A percentile compares a stretch with the other conserved stretches of the same genome.
Conservation (phyloP, 2,888 invertebrate genomes). For the Sussaba pulchella region DNA sequence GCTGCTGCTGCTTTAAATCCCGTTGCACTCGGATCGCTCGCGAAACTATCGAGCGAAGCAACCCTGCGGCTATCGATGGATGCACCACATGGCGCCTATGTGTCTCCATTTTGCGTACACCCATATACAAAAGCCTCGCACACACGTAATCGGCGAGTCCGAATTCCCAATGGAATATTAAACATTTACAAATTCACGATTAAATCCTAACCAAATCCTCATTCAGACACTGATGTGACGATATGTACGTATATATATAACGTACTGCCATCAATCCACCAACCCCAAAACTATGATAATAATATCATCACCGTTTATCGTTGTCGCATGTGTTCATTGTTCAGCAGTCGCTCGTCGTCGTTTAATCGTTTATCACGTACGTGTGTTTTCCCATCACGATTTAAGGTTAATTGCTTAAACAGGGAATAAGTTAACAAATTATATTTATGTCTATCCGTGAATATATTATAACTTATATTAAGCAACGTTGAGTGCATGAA, state of each 20-base stretch:
- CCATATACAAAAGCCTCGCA: neutral
- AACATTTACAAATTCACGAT: slow-evolving; percentile 26
- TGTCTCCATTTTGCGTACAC: neutral
- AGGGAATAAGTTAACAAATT: neutral
- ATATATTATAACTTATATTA: no score
- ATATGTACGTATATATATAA: no score
- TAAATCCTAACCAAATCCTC: slow-evolving; percentile 17
- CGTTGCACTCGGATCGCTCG: slow-evolving; percentile 32
- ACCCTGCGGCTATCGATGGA: slow-evolving; percentile 26
- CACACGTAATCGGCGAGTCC: slow-evolving; percentile 29
- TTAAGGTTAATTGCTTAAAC: slow-evolving; percentile 11
- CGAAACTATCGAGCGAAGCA: slow-evolving; percentile 22
- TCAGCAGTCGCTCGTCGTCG: slow-evolving; percentile 28
- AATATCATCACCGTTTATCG: slow-evolving; percentile 39
- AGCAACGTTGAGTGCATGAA: no score
- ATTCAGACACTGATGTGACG: slow-evolving; percentile 35
- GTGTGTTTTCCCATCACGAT: slow-evolving; percentile 14
- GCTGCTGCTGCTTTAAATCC: no score
- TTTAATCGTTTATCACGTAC: slow-evolving; percentile 10
- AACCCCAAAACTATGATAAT: slow-evolving; percentile 26
- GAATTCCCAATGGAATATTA: slow-evolving; percentile 42
- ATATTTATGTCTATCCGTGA: no score
- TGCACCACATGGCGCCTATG: slow-evolving; percentile 19
- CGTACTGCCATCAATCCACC: neutral
- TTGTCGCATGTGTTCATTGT: slow-evolving; percentile 45